Evolutionary conservation across 2,797 vertebrate species (phyloP), one percentile per base, ranked within the genome.

Genomic region (Acipenser transmontanus): DNA sequence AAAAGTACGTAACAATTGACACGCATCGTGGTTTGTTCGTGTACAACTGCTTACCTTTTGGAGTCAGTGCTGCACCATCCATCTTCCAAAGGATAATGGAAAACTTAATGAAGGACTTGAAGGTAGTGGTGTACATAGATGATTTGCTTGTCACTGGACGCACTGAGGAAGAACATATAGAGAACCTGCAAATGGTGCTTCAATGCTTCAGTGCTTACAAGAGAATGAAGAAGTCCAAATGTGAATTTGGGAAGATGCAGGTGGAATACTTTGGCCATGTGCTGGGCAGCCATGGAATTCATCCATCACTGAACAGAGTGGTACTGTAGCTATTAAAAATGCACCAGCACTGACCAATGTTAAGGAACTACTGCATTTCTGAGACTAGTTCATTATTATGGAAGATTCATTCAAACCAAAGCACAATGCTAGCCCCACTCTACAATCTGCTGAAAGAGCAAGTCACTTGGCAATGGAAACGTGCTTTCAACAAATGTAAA

Each of bases 151-250:
- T 74, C 3, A 71, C 54, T 49, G 68, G 73, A 11, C 6, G 10
- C 10, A 11, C n/a, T 0, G 62, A 71, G 13, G 49, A 2, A 13
- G 57, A 69, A 20, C 67, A 74, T 14, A 50, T 71, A 34, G 3
- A 34, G 34, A 34, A 34, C 2, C 34, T 34, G 8, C 12, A 5
- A 71, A 71, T n/a, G 61, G 66, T 5, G 49, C 71, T 14, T 59
- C 49, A 6, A 68, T 71, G 5, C 64, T 74, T 11, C 65, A 66
- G 4, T 11, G 59, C 2, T 51, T 74, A 1, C 72, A 67, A 13
- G 72, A 74, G 34, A 69, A 60, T 74, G 10, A 74, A 74, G 61
- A 1, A 9, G 12, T 66, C 54, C 6, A 74, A 72, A 47, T 70
- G 70, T 66, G 70, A 72, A 50, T 74, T 72, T 56, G 66, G 52